Evolutionary conservation across 1,140 invertebrate species (phyloP).

Genomic region (Drosophila novamexicana): DNA sequence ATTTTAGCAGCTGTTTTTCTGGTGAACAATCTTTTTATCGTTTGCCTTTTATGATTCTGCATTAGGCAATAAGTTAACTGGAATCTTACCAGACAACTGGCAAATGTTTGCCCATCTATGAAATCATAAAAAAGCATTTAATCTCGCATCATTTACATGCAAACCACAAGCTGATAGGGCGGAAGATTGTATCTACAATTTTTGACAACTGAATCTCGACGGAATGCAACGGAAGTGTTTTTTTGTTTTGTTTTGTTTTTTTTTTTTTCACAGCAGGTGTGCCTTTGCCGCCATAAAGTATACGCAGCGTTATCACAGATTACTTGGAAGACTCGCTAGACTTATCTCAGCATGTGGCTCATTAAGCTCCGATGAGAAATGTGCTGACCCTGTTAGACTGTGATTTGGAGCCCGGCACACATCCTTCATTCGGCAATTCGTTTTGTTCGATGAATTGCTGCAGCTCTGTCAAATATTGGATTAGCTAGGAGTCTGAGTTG

Average conservation of each 20-base stretch:
- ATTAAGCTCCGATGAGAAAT: slow-evolving; percentile 50
- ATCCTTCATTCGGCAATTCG: slow-evolving; percentile 21
- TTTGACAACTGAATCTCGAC: neutral
- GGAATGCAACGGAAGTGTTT: slow-evolving; percentile 37
- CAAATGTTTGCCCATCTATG: slow-evolving; percentile 69
- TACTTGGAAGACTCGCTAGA: slow-evolving; percentile 2
- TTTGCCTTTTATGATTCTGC: slow-evolving; percentile 39
- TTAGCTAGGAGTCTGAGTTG: slow-evolving; percentile 1
- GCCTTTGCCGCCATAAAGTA: slow-evolving; percentile 21
- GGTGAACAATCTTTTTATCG: slow-evolving; percentile 36
- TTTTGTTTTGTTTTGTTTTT: slow-evolving; percentile 8
- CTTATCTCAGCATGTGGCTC: slow-evolving; percentile 41
- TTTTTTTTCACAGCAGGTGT: slow-evolving; percentile 22
- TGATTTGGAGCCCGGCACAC: slow-evolving; percentile 14
- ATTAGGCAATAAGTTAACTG: slow-evolving; percentile 51
- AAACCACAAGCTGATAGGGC: slow-evolving; percentile 25
- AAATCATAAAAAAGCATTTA: slow-evolving; percentile 47
- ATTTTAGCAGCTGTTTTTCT: slow-evolving; percentile 58
- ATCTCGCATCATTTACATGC: slow-evolving; percentile 30
- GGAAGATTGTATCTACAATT: neutral
- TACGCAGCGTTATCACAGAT: slow-evolving; percentile 27
- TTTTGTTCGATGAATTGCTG: slow-evolving; percentile 24
- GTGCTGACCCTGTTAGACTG: neutral
- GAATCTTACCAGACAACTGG: slow-evolving; percentile 61
- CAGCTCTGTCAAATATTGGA: slow-evolving; percentile 19